Evolutionary conservation across 2,888 invertebrate genomes (phyloP).

Genomic region (Tillus elongatus): DNA sequence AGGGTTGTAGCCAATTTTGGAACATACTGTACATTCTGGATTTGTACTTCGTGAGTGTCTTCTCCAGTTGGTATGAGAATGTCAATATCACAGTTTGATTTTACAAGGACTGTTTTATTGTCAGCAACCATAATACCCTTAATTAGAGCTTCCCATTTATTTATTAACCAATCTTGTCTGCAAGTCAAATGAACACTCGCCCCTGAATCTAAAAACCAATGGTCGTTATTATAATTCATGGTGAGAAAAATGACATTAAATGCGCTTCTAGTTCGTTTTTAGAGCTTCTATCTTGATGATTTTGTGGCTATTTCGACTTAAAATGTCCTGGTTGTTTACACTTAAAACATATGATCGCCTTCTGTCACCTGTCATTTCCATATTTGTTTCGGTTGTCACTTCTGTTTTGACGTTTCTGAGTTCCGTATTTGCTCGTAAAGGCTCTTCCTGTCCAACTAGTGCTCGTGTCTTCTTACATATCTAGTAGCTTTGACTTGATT

Average conservation of each 20-base stretch:
- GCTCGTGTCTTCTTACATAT: neutral
- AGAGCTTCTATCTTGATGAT: neutral
- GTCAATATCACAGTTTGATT: slow-evolving; percentile 6
- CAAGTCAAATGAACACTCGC: slow-evolving; percentile 9
- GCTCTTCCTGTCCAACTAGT: no score
- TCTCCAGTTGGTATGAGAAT: slow-evolving; percentile 1
- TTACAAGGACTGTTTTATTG: slow-evolving; percentile 5
- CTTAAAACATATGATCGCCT: neutral
- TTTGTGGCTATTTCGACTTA: neutral
- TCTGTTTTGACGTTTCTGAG: no score
- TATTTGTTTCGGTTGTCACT: no score
- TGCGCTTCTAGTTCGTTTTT: neutral
- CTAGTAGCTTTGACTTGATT: slow-evolving; percentile 8
- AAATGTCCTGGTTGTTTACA: neutral
- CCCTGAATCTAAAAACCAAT: slow-evolving; percentile 7
- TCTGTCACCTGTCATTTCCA: neutral
- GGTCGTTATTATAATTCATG: neutral
- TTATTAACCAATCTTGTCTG: slow-evolving; percentile 8
- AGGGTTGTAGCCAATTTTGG: slow-evolving; percentile 8
- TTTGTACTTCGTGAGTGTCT: neutral
- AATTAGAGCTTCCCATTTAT: slow-evolving; percentile 2
- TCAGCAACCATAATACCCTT: slow-evolving; percentile 8
- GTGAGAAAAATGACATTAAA: neutral
- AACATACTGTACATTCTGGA: slow-evolving; percentile 8
- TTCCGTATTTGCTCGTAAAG: no score